Conservation (phyloP, 2,797 vertebrate species). For the Melanotaenia maccullochi region DNA sequence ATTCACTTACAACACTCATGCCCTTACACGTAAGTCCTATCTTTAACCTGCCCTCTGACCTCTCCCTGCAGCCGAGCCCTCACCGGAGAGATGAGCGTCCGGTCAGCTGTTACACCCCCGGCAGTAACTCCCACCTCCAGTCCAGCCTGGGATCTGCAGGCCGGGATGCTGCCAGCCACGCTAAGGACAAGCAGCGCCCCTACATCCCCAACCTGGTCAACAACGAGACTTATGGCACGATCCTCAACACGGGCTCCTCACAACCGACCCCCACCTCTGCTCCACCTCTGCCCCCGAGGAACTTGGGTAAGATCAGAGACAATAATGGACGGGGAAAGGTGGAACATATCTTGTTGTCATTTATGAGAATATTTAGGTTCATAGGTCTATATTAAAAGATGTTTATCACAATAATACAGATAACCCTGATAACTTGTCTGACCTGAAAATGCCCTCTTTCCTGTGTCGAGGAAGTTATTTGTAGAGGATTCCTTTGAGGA, state of each 20-base stretch:
- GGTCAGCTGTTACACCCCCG: constrained; percentile 91
- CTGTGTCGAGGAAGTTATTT: neutral
- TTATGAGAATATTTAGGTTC: neutral
- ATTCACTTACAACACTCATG: neutral
- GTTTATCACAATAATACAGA: neutral
- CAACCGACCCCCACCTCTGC: constrained; percentile 75
- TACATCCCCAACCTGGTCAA: constrained; percentile 93
- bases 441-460: constrained; percentile 21
- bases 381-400: constrained; percentile 4
- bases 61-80: constrained; percentile 88
- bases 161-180: constrained; percentile 82
- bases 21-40: neutral
- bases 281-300: constrained; percentile 94
- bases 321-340: neutral
- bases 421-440: constrained; percentile 20
- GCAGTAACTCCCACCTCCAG: constrained; percentile 85
- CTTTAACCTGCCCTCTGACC: neutral
- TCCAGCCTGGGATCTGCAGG: constrained; percentile 75
- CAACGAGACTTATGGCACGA: constrained; percentile 97
- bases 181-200: constrained; percentile 91
- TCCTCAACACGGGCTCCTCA: constrained; percentile 85
- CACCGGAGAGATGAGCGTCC: constrained; percentile 95
- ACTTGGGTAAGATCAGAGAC: constrained; percentile 83
- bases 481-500: neutral
- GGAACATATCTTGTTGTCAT: neutral